Base-by-base conservation (phyloP, 2,113 vertebrate species). In the Rhipidura dahli region DNA sequence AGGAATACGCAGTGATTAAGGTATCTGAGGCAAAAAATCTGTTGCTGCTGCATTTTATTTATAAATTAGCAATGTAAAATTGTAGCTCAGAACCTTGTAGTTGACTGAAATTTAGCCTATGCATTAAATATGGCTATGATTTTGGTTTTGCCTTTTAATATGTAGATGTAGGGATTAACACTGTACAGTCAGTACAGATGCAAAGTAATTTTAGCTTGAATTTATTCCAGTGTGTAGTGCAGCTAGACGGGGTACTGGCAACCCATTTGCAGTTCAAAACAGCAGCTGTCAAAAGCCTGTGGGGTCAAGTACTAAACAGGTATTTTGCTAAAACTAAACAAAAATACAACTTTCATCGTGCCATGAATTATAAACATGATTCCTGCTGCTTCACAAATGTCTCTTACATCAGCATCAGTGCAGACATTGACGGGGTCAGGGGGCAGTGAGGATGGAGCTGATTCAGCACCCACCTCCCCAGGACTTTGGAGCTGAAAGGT, bases 391-490 rank as follows among this genome's bases (percentile, higher is more conserved):
- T 73, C 22, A 16, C 1, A 1, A 50, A 23, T 2, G 2, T 47
- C 13, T 54, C 16, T 53, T 83, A 19, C 26, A 68, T 61, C 61
- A 47, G 30, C 15, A 30, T 18, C 56, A 54, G 4, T 26, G 10
- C 24, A 31, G 37, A 20, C 2, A 3, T 20, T 10, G 5, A 7
- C 13, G 50, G 37, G 53, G 16, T 28, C 37, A 40, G 59, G 20
- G 21, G 14, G 15, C n/a, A 76, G 51, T 1, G 3, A 40, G 23
- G 5, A 0, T 7, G 13, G 27, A 26, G 10, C 0, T 0, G 9
- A 45, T 72, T 61, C 6, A 14, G 19, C 9, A 27, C 14, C 7
- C 49, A 24, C 8, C 15, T 56, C 28, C 40, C 18, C 8, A 6
- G 19, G 15, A 20, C 23, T 42, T 83, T 4, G 4, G 39, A 64